Evolutionary conservation across 2,888 invertebrate species (phyloP).

Genomic region (Hirudinaria manillensis): DNA sequence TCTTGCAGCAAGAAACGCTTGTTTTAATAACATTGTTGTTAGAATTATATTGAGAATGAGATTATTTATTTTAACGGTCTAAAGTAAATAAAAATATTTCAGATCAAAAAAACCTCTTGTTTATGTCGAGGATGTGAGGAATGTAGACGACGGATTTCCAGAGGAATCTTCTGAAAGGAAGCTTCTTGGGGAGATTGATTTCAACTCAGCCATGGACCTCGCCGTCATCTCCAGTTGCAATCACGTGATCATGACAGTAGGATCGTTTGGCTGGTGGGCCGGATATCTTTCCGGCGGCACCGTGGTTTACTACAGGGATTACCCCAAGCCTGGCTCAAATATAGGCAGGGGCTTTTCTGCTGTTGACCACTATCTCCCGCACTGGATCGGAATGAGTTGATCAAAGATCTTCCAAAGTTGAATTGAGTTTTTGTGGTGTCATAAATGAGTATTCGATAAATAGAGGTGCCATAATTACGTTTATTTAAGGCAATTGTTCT

Average conservation of each 20-base stretch:
- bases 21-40: too few relatives aligned
- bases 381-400: conserved; percentile 26
- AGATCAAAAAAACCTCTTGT: background rate
- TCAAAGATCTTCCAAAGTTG: background rate
- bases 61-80: too few relatives aligned
- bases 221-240: conserved; percentile 22
- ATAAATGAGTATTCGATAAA: background rate
- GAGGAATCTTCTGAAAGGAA: background rate
- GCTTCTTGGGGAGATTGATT: background rate
- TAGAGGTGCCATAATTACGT: background rate
- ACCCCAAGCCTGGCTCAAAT: conserved; percentile 8
- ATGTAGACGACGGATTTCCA: background rate
- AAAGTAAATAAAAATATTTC: background rate
- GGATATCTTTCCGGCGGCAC: conserved; percentile 26
- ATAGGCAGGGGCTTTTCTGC: conserved; percentile 11
- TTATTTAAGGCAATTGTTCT: background rate
- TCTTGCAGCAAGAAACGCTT: too few relatives aligned
- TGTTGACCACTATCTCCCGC: conserved; percentile 17
- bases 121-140: too few relatives aligned
- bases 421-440: too few relatives aligned
- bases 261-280: conserved; percentile 30
- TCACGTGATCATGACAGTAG: conserved; percentile 27
- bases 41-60: too few relatives aligned
- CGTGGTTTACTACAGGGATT: conserved; percentile 24
- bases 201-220: conserved; percentile 5